Percentiles rank a stretch among this genome's conserved stretches.
These are phyloP conservation scores for Hepsetus odoe DNA, from an alignment of 2,113 vertebrate genomes.

Conservation along the genomic window DNA sequence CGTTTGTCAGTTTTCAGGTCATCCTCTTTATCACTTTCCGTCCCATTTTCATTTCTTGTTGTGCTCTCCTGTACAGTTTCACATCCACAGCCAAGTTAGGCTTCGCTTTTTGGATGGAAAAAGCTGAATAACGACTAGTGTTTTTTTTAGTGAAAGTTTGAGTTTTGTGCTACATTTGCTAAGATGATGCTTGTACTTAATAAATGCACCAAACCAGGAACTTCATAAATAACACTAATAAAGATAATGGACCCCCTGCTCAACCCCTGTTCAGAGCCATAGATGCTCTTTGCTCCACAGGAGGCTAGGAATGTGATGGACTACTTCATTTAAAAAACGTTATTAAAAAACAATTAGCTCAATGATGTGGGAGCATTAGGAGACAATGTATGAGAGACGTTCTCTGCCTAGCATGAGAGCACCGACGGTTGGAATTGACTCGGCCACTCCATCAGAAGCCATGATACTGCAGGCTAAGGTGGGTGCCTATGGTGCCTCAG, in stretches of 20 bases:
- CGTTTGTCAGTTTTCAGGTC: not conserved
- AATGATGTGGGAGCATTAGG: slow-evolving; percentile 61
- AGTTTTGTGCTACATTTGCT: not conserved
- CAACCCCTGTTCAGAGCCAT: slow-evolving; percentile 14
- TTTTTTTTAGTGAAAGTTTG: not conserved
- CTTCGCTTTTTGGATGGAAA: not conserved
- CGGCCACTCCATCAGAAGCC: slow-evolving; percentile 44
- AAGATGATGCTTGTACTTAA: not conserved
- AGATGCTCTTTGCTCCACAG: slow-evolving; percentile 7
- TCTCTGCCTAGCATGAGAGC: slow-evolving; percentile 14
- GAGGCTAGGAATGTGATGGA: slow-evolving; percentile 50
- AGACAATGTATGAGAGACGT: slow-evolving; percentile 55
- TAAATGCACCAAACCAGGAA: slow-evolving; percentile 8
- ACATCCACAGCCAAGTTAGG: not conserved
- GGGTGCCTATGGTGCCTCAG: slow-evolving; percentile 13
- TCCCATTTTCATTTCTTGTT: not conserved
- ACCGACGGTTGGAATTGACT: slow-evolving; percentile 10
- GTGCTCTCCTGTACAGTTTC: not conserved
- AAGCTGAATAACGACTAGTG: not conserved
- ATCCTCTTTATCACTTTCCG: not conserved
- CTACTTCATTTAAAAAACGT: slow-evolving; percentile 68
- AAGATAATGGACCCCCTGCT: slow-evolving; percentile 22
- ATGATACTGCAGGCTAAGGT: slow-evolving; percentile 13
- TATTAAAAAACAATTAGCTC: slow-evolving; percentile 79
- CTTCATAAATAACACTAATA: slow-evolving; percentile 43